These are phyloP conservation scores for Diploptera punctata DNA, from an alignment of 2,888 invertebrate species.

Conservation along the genomic window DNA sequence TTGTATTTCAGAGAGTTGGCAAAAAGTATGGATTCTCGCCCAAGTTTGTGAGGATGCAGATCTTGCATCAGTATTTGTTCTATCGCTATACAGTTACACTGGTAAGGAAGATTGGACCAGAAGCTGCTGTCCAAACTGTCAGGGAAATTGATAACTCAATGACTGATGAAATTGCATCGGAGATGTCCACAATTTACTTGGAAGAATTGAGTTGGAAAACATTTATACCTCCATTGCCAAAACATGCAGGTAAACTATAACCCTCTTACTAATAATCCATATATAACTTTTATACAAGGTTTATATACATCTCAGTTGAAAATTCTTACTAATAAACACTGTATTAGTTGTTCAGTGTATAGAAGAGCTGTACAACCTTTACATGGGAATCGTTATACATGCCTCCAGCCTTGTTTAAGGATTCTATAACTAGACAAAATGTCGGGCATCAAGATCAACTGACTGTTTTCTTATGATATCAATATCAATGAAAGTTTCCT, in stretches of 20 bases:
- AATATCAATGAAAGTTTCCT: too few relatives aligned
- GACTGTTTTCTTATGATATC: too few relatives aligned
- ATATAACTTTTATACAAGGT: too few relatives aligned
- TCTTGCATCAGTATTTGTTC: constrained; percentile 72
- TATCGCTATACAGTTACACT: constrained; percentile 67
- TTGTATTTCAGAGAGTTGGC: constrained; percentile 51
- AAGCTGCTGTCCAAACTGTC: constrained; percentile 46
- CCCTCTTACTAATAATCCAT: too few relatives aligned
- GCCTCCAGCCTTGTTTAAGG: too few relatives aligned
- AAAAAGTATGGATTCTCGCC: constrained; percentile 62
- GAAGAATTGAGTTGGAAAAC: constrained; percentile 70
- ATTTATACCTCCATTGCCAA: constrained; percentile 72
- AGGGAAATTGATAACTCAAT: constrained; percentile 47
- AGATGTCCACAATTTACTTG: constrained; percentile 59
- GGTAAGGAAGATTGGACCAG: constrained; percentile 48
- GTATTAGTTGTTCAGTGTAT: too few relatives aligned
- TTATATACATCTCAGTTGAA: too few relatives aligned
- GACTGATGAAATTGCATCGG: constrained; percentile 54
- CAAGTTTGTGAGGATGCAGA: constrained; percentile 70
- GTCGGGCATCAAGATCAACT: too few relatives aligned
- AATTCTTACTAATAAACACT: too few relatives aligned
- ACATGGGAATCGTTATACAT: too few relatives aligned
- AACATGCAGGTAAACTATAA: constrained; percentile 59
- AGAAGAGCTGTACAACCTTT: too few relatives aligned
- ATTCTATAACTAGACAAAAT: too few relatives aligned